These are phyloP conservation scores for Etheostoma nigrum DNA, from an alignment of 2,797 vertebrate genomes.

Conservation along the genomic window DNA sequence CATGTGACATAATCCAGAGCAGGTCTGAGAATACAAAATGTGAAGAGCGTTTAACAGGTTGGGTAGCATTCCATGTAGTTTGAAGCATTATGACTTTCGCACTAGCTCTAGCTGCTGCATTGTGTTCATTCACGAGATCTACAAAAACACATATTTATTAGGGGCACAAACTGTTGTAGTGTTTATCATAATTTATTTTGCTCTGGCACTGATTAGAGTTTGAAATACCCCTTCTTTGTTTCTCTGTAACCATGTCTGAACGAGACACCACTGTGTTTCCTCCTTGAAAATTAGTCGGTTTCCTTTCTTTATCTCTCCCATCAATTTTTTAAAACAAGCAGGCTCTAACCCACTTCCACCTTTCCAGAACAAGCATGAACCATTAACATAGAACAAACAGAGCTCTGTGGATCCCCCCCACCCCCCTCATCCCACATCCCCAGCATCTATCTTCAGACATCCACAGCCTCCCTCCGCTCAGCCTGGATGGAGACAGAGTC, in stretches of 20 bases:
- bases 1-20: constrained; percentile 5
- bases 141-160: constrained; percentile 35
- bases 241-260: not conserved
- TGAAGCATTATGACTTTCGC: constrained; percentile 14
- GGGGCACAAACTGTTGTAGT: not conserved
- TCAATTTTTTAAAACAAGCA: constrained; percentile 52
- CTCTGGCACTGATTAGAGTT: constrained; percentile 4
- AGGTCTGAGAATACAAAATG: not conserved
- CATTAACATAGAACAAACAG: constrained; percentile 71
- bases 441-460: constrained; percentile 60
- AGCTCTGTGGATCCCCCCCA: constrained; percentile 53
- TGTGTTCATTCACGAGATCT: constrained; percentile 7
- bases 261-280: constrained; percentile 5
- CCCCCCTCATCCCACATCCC: constrained; percentile 10
- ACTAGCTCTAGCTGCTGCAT: constrained; percentile 11
- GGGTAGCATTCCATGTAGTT: constrained; percentile 11
- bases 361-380: constrained; percentile 61
- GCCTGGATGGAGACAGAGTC: constrained; percentile 34
- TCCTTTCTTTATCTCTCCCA: constrained; percentile 39
- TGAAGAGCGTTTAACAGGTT: not conserved
- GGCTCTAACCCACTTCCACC: constrained; percentile 57
- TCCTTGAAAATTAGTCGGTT: constrained; percentile 27
- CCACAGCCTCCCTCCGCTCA: constrained; percentile 41
- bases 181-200: not conserved
- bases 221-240: constrained; percentile 30